Percentiles rank a stretch among this genome's conserved stretches.
phyloP scores from a whole-genome alignment of 2,888 invertebrate species.

The Allacma fusca region DNA sequence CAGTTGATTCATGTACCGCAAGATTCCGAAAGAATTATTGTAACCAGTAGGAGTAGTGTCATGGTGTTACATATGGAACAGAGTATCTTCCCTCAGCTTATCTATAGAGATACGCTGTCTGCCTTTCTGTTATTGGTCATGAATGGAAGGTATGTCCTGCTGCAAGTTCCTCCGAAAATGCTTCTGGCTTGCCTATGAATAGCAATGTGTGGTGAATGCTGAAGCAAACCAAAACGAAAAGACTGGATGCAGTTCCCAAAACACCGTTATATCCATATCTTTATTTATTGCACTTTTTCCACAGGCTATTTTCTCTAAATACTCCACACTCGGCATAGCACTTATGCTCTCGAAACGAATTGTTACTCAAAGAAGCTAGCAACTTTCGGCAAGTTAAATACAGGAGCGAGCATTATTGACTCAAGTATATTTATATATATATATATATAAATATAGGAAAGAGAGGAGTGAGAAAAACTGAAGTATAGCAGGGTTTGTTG shows the following conservation, averaged over 20 bases:
- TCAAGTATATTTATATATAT: too few species aligned
- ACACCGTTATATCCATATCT: constrained; percentile 27
- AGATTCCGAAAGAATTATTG: not conserved
- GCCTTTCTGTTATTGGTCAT: not conserved
- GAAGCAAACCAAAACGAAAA: constrained; percentile 26
- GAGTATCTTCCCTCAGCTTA: not conserved
- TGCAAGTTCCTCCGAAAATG: too few species aligned
- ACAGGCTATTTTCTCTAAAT: too few species aligned
- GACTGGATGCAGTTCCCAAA: constrained; percentile 10
- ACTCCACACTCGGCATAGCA: too few species aligned
- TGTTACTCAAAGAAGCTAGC: too few species aligned
- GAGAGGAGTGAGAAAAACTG: too few species aligned
- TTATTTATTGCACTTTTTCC: not conserved
- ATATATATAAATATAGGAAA: too few species aligned
- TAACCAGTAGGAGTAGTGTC: not conserved
- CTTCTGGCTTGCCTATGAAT: not conserved
- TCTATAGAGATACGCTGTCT: not conserved
- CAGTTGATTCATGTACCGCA: constrained; percentile 1
- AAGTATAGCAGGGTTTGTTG: too few species aligned
- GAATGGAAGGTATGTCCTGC: not conserved
- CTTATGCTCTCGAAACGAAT: too few species aligned
- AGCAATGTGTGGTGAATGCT: constrained; percentile 10
- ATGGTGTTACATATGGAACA: not conserved
- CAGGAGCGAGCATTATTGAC: too few species aligned
- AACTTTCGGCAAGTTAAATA: too few species aligned